Conservation (phyloP, 2,113 vertebrate species). For the Calidris pygmaea region DNA sequence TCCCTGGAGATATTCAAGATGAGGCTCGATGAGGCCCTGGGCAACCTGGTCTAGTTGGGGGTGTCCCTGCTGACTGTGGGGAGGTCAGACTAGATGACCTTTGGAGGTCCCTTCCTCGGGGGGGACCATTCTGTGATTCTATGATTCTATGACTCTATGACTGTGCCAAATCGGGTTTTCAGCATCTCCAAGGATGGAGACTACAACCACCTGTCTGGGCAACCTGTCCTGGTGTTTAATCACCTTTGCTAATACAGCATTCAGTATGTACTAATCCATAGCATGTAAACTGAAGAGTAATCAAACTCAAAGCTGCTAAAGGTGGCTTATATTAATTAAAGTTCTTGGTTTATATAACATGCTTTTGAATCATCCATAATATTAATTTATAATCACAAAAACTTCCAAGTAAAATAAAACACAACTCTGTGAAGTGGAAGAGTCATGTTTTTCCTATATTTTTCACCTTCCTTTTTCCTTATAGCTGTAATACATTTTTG, state of each 20-base stretch:
- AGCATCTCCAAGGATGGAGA: background rate
- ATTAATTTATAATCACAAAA: background rate
- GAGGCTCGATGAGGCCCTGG: no score
- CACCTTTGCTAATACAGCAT: rapidly evolving
- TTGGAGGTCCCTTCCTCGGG: no score
- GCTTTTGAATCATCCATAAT: background rate
- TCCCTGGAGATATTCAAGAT: no score
- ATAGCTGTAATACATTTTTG: background rate
- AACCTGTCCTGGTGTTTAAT: background rate
- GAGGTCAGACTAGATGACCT: no score
- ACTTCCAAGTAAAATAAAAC: background rate
- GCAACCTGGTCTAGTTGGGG: no score
- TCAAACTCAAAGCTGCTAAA: background rate
- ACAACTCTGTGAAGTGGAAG: background rate
- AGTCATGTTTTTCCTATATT: background rate
- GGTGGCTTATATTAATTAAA: background rate
- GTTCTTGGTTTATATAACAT: background rate
- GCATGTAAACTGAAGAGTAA: background rate
- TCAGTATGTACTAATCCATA: background rate
- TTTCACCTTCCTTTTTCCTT: background rate
- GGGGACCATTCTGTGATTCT: no score
- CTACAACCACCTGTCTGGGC: background rate
- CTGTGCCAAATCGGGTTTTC: background rate
- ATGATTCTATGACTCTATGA: no score
- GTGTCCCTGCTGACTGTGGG: no score